Evolutionary conservation across 1,140 invertebrate genomes (phyloP), one percentile per base, ranked within the genome.

Genomic region (Rhopalosiphum padi): DNA sequence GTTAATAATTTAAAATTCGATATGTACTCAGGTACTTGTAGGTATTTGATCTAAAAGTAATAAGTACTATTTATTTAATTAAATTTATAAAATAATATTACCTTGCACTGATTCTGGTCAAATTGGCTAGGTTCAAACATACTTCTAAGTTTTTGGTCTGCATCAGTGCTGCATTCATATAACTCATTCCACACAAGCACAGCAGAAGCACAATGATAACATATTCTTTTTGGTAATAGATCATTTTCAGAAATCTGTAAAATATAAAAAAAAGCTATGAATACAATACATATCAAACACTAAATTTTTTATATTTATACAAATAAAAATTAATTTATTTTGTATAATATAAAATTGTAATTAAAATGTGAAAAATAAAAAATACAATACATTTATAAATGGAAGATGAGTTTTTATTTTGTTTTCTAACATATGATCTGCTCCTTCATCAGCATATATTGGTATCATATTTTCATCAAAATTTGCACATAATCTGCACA

Each of bases 111-210:
- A 48, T n/a, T 41, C 37, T 92, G 60, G 3, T 92, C 46, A 37
- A 23, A 85, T 88, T 82, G 46, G 85, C 11, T 55, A 91, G 46
- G 25, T 85, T 93, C 86, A 92, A 93, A 93, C 60, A 93, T 93
- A 48, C 35, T 77, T 37, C 95, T 94, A 35, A 97, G 95, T 93
- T 95, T 95, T 41, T 95, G 94, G 94, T 97, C 96, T 9, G 96
- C 96, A 93, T 96, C 96, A 37, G 96, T 82, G 94, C 96, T 96
- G 94, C 95, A 95, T 93, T 96, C 94, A 37, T 96, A 95, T 60
- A 97, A 95, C 93, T 97, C 96, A 94, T 97, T 96, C 96, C 96
- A 97, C 0, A 96, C 96, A 60, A 97, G 94, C 37, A 97, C 94
- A 0, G 96, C 96, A 86, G 96, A 96, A 0, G 96, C 96, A 94